Evolutionary conservation across 2,113 vertebrate genomes (phyloP).

Genomic region (Osmerus eperlanus): DNA sequence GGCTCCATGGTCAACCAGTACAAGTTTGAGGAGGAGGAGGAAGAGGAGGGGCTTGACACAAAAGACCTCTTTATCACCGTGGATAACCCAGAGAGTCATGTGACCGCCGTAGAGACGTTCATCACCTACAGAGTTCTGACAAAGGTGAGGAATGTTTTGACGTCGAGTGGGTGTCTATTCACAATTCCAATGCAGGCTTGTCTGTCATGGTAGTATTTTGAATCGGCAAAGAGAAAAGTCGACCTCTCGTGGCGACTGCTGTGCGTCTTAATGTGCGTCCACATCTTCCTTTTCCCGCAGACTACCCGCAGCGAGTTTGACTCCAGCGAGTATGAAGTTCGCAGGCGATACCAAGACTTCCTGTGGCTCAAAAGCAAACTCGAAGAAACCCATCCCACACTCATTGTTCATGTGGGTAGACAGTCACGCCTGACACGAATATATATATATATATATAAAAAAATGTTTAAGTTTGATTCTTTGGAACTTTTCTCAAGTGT

Average conservation of each 20-base stretch:
- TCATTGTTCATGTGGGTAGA: conserved; percentile 88
- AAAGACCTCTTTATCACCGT: conserved; percentile 91
- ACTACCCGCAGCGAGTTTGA: conserved; percentile 92
- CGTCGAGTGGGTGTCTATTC: too few relatives aligned
- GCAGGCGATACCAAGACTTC: conserved; percentile 94
- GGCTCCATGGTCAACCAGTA: conserved; percentile 93
- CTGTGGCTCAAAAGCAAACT: conserved; percentile 88
- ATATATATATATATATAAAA: too few relatives aligned
- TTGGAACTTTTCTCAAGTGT: too few relatives aligned
- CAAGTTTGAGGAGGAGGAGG: conserved; percentile 84
- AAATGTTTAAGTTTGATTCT: too few relatives aligned
- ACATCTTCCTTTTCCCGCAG: conserved; percentile 58
- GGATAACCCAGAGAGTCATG: conserved; percentile 90
- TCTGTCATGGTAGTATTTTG: too few relatives aligned
- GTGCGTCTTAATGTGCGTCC: conserved; percentile 9
- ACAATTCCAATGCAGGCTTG: too few relatives aligned
- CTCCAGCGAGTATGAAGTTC: conserved; percentile 90
- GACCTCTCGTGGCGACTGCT: too few relatives aligned
- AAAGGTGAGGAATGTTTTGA: conserved; percentile 73
- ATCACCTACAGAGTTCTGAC: conserved; percentile 89
- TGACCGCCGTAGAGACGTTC: conserved; percentile 96
- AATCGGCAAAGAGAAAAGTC: too few relatives aligned
- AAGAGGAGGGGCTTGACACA: conserved; percentile 70
- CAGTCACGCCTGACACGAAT: too few relatives aligned
- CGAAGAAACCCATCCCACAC: conserved; percentile 86